Conservation (phyloP, 2,888 invertebrate species). For the Drosophila macrothrix region DNA sequence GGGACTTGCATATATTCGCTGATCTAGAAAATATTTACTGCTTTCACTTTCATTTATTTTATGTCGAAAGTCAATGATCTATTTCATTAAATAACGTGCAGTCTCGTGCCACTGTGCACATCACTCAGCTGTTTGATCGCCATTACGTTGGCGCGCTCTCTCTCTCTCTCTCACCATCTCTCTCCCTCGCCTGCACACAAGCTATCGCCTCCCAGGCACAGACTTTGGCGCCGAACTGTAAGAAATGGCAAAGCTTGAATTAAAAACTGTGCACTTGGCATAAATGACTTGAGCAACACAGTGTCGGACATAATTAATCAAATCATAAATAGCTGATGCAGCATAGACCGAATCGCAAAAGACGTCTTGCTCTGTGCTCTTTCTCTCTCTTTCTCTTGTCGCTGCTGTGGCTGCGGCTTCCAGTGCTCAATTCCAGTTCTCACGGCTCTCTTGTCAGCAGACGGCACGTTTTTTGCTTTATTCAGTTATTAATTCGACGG, state of each 20-base stretch:
- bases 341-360: background rate
- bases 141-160: slow-evolving; percentile 22
- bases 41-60: background rate
- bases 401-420: slow-evolving; percentile 14
- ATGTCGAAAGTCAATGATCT: no score
- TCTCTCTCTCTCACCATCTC: slow-evolving; percentile 14
- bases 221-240: slow-evolving; percentile 23
- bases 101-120: slow-evolving; percentile 27
- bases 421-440: slow-evolving; percentile 48
- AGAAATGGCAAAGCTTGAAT: slow-evolving; percentile 44
- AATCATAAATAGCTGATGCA: slow-evolving; percentile 10
- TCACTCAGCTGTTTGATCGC: slow-evolving; percentile 51
- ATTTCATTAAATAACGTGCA: background rate
- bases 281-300: slow-evolving; percentile 5
- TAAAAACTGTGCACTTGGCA: slow-evolving; percentile 25
- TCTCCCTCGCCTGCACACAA: background rate
- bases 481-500: slow-evolving; percentile 56
- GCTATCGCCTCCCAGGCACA: slow-evolving; percentile 7
- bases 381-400: background rate
- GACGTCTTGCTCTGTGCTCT: background rate
- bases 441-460: slow-evolving; percentile 7
- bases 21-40: background rate
- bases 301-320: slow-evolving; percentile 11
- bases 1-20: background rate
- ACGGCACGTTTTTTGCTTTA: slow-evolving; percentile 16